phyloP scores from a whole-genome alignment of 2,888 invertebrate species.

The Conus canariensis region DNA sequence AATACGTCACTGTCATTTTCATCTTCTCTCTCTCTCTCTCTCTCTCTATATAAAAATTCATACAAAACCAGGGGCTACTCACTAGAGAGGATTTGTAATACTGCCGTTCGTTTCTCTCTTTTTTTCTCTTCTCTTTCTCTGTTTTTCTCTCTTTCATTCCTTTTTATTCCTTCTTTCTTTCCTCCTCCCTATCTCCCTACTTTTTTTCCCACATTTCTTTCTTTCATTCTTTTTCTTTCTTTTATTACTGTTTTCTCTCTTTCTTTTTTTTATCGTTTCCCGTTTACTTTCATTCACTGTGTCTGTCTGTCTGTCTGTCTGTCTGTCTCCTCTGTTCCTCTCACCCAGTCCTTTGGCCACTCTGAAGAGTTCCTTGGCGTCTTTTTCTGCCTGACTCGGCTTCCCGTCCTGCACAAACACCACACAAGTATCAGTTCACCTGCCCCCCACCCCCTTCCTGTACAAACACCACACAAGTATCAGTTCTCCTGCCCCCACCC shows the following conservation, averaged over 20 bases:
- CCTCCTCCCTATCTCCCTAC: no score
- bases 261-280: neutral
- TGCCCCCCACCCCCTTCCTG: neutral
- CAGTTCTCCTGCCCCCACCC: no score
- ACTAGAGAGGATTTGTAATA: no score
- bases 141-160: neutral
- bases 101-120: no score
- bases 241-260: neutral
- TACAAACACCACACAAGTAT: neutral
- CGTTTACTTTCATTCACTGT: neutral
- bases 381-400: slow-evolving; percentile 50
- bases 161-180: no score
- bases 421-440: neutral
- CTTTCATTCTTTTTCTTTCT: neutral
- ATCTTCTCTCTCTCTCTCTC: no score
- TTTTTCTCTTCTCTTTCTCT: neutral
- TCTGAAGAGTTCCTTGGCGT: slow-evolving; percentile 63
- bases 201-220: no score
- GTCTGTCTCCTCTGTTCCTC: neutral
- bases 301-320: neutral
- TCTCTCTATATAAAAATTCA: no score
- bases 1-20: no score
- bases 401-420: slow-evolving; percentile 36
- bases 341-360: slow-evolving; percentile 68
- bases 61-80: no score